Evolutionary conservation across 2,797 vertebrate species (phyloP).

Genomic region (Sebastes minor): DNA sequence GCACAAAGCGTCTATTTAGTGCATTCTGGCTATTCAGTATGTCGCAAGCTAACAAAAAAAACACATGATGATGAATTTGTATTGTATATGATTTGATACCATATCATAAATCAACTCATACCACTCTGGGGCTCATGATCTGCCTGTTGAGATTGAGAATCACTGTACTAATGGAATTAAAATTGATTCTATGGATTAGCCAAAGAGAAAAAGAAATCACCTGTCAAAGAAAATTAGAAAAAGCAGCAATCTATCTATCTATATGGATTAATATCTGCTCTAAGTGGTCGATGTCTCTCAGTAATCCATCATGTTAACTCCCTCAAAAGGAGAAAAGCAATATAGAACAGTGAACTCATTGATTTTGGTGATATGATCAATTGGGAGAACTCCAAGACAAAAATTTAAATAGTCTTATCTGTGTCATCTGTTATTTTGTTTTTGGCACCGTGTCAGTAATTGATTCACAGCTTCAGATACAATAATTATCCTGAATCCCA

Average conservation of each 20-base stretch:
- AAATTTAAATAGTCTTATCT: constrained; percentile 15
- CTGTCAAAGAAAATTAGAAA: constrained; percentile 42
- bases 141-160: constrained; percentile 15
- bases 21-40: neutral
- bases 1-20: neutral
- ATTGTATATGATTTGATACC: neutral
- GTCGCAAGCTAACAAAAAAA: neutral
- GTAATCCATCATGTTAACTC: constrained; percentile 43
- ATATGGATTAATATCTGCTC: constrained; percentile 33
- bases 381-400: neutral
- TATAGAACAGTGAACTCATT: constrained; percentile 11
- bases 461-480: constrained; percentile 48
- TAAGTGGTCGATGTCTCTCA: constrained; percentile 15
- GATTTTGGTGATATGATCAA: constrained; percentile 26
- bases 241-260: constrained; percentile 34
- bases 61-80: neutral
- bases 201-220: constrained; percentile 18
- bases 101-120: constrained; percentile 1
- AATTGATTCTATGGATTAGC: constrained; percentile 49
- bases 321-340: constrained; percentile 17
- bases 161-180: constrained; percentile 35
- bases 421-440: constrained; percentile 28
- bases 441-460: constrained; percentile 17
- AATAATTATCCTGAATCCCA: constrained; percentile 44
- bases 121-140: neutral